Evolutionary conservation across 2,797 vertebrate species (phyloP).

Genomic region (Rhinogobio ventralis): DNA sequence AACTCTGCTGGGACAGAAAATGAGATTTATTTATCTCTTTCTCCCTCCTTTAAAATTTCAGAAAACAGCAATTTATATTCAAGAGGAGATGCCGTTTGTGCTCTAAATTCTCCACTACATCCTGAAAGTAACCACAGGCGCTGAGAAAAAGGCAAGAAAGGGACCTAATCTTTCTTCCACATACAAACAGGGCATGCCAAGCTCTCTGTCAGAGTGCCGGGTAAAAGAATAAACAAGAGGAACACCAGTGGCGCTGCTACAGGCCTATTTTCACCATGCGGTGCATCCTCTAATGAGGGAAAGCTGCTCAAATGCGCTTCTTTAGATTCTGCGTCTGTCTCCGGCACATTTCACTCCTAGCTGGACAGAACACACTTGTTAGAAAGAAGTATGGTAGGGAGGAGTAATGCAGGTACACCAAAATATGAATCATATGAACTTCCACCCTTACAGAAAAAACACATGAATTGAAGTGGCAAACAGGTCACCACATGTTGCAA

Average conservation of each 20-base stretch:
- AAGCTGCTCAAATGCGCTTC: conserved; percentile 36
- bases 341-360: conserved; percentile 16
- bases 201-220: conserved; percentile 41
- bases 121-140: conserved; percentile 37
- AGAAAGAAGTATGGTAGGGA: background rate
- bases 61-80: conserved; percentile 53
- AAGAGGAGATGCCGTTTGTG: conserved; percentile 45
- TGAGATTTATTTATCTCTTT: conserved; percentile 51
- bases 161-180: conserved; percentile 50
- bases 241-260: conserved; percentile 42
- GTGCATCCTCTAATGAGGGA: conserved; percentile 47
- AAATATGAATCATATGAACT: background rate
- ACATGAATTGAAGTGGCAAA: too few relatives aligned
- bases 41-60: conserved; percentile 35
- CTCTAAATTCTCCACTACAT: conserved; percentile 46
- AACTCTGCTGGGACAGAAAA: conserved; percentile 37
- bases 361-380: conserved; percentile 25
- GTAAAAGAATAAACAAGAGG: conserved; percentile 22
- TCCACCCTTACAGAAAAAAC: too few relatives aligned
- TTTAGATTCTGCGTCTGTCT: conserved; percentile 36
- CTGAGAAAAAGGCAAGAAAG: conserved; percentile 28
- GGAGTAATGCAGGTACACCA: background rate
- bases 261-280: conserved; percentile 16
- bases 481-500: too few relatives aligned
- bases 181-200: conserved; percentile 46